Percentiles rank a stretch among this genome's conserved stretches.
phyloP scores from a whole-genome alignment of 2,113 vertebrate species.

The Lates calcarifer region DNA sequence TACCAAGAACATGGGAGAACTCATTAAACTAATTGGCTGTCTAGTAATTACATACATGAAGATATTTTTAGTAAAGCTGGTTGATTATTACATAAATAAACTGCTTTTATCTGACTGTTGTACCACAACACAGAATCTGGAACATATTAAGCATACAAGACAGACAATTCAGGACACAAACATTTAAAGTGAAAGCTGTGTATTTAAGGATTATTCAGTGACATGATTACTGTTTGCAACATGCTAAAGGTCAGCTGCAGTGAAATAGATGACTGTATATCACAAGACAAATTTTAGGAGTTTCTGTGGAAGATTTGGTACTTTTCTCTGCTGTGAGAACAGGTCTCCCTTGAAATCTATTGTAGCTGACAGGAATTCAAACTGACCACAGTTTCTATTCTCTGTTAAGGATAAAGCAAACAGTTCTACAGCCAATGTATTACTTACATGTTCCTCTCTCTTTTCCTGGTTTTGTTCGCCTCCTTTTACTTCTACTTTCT shows the following conservation, averaged over 20 bases:
- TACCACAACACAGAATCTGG: not conserved
- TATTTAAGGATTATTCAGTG: not conserved
- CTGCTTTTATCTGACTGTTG: not conserved
- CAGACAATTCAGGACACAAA: not conserved
- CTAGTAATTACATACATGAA: not conserved
- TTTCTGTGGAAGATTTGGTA: conserved; percentile 22
- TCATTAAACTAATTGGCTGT: not conserved
- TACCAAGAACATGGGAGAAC: not conserved
- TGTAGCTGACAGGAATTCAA: not conserved
- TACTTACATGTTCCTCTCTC: not conserved
- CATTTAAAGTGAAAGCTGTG: not conserved
- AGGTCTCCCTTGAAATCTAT: not conserved
- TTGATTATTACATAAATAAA: not conserved
- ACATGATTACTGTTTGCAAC: not conserved
- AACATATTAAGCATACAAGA: not conserved
- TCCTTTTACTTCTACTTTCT: not conserved
- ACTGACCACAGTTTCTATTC: conserved; percentile 4
- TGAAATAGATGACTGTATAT: not conserved
- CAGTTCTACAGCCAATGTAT: not conserved
- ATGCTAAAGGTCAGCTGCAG: not conserved
- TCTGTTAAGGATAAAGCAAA: not conserved
- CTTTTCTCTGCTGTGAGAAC: not conserved
- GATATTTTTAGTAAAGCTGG: not conserved
- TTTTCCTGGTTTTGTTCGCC: not conserved
- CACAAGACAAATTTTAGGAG: not conserved